These are phyloP conservation scores for Cryptophagus acutangulus DNA, from an alignment of 2,888 invertebrate species.

Conservation along the genomic window DNA sequence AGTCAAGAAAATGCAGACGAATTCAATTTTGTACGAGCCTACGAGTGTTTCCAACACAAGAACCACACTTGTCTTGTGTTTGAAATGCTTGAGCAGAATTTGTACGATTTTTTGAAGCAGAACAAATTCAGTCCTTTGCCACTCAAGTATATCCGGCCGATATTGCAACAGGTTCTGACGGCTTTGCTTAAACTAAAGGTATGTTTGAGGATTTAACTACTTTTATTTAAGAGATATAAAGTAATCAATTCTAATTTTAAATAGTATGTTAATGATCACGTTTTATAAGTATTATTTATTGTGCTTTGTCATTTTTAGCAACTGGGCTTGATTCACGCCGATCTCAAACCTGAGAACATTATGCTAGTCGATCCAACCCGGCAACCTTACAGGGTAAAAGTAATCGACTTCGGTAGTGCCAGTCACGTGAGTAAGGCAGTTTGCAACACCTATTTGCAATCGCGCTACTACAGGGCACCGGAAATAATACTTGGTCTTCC, in stretches of 20 bases:
- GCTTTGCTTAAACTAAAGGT: slow-evolving; percentile 88
- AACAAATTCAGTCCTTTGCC: slow-evolving; percentile 99
- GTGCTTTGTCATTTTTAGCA: slow-evolving; percentile 59
- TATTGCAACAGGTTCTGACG: slow-evolving; percentile 92
- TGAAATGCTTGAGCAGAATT: slow-evolving; percentile 99
- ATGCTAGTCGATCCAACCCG: slow-evolving; percentile 98
- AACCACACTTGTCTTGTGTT: slow-evolving; percentile 99
- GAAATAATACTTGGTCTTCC: slow-evolving; percentile 96
- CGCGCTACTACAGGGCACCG: slow-evolving; percentile 96
- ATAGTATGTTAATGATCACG: no score
- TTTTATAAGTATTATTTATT: neutral
- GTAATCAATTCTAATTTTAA: no score
- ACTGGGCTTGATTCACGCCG: slow-evolving; percentile 98
- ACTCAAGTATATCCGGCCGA: slow-evolving; percentile 96
- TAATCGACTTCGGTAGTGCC: slow-evolving; percentile 99
- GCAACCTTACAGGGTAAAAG: slow-evolving; percentile 98
- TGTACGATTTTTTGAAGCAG: slow-evolving; percentile 99
- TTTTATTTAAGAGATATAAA: neutral
- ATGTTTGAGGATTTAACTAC: no score
- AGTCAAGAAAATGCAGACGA: slow-evolving; percentile 98
- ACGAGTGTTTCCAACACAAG: slow-evolving; percentile 99
- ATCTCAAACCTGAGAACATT: slow-evolving; percentile 99
- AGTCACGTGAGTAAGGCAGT: slow-evolving; percentile 99
- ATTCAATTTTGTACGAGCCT: slow-evolving; percentile 99
- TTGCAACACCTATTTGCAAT: slow-evolving; percentile 98